These are phyloP conservation scores for Leuctra nigra DNA, from an alignment of 2,888 invertebrate genomes.

Conservation along the genomic window DNA sequence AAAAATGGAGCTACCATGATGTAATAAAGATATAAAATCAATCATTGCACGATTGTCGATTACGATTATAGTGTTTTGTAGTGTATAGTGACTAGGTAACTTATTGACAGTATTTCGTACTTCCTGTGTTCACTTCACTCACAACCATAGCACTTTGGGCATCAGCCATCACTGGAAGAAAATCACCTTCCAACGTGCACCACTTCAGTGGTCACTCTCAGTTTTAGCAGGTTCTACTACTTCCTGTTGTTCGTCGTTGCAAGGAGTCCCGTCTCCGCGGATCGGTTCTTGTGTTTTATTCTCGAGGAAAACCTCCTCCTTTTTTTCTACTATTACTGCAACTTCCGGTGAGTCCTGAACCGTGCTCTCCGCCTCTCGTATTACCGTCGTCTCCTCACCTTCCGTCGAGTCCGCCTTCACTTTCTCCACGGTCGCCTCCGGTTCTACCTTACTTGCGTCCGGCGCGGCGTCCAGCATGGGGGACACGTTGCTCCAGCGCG, in stretches of 20 bases:
- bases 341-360: conserved; percentile 25
- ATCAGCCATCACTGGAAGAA: conserved; percentile 11
- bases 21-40: too few species aligned
- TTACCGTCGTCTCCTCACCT: background rate
- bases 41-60: too few species aligned
- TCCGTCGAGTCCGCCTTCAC: conserved; percentile 19
- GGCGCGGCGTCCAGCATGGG: conserved; percentile 26
- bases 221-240: background rate
- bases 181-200: background rate
- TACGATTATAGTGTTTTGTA: too few species aligned
- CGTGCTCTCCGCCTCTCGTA: conserved; percentile 10
- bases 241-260: conserved; percentile 19
- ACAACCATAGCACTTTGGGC: conserved; percentile 22
- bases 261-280: conserved; percentile 21
- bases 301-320: background rate
- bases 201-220: background rate
- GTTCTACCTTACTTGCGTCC: conserved; percentile 25
- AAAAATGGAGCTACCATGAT: too few species aligned
- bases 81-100: conserved; percentile 17
- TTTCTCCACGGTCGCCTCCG: conserved; percentile 19
- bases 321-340: conserved; percentile 18
- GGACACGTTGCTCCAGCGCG: conserved; percentile 35
- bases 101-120: conserved; percentile 16
- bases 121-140: conserved; percentile 29
- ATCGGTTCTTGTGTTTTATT: conserved; percentile 7